phyloP scores from a whole-genome alignment of 2,888 invertebrate species.

The Disparrhopalites patrizii region DNA sequence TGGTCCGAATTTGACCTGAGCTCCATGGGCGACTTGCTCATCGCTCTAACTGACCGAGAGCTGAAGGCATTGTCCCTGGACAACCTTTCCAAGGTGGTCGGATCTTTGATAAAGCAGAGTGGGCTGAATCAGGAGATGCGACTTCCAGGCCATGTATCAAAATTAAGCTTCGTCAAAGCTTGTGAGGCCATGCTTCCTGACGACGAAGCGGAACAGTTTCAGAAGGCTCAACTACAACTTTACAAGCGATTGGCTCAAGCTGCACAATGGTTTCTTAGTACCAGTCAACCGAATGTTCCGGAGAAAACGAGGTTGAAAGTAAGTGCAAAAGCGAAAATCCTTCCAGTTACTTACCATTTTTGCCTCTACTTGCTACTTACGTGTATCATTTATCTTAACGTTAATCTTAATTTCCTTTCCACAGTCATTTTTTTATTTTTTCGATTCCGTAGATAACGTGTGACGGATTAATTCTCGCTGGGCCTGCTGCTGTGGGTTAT shows the following conservation, averaged over 20 bases:
- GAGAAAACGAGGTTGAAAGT: conserved; percentile 2
- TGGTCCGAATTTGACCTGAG: conserved; percentile 42
- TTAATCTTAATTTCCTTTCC: neutral
- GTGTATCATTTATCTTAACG: neutral
- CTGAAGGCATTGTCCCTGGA: conserved; percentile 36
- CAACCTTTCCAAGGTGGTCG: conserved; percentile 36
- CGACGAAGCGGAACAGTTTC: conserved; percentile 30
- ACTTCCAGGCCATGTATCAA: conserved; percentile 31
- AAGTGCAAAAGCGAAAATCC: neutral
- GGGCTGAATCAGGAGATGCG: conserved; percentile 20
- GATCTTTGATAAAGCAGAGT: conserved; percentile 37
- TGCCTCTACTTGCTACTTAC: neutral
- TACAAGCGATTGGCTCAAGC: conserved; percentile 41
- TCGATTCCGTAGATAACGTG: conserved; percentile 42
- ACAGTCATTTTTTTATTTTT: neutral
- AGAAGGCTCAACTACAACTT: conserved; percentile 30
- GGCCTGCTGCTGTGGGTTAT: conserved; percentile 41
- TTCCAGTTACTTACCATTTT: neutral
- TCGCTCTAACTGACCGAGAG: conserved; percentile 37
- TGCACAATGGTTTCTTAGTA: conserved; percentile 39
- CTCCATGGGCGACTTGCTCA: conserved; percentile 42
- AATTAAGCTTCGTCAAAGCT: conserved; percentile 31
- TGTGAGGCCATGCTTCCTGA: conserved; percentile 29
- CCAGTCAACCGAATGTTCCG: conserved; percentile 31
- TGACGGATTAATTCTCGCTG: conserved; percentile 43